Percentiles rank a stretch among this genome's conserved stretches.
Evolutionary conservation across 2,797 vertebrate species (phyloP).

Genomic region (Smutsia gigantea): DNA sequence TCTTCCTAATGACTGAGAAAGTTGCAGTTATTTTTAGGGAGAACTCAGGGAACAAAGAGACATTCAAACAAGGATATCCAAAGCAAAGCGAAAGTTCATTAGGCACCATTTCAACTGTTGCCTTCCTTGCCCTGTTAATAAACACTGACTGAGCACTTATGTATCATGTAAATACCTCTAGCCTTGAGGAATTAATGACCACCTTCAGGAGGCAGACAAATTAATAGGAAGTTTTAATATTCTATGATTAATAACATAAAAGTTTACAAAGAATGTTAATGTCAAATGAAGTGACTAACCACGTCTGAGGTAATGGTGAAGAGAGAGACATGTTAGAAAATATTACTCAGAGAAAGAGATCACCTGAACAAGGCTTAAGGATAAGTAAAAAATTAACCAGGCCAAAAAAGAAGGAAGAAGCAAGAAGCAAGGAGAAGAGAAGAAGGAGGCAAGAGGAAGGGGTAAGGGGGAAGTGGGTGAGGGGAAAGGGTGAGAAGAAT

Average conservation of each 20-base stretch:
- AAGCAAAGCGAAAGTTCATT: slow-evolving; percentile 16
- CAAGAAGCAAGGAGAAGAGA: not conserved
- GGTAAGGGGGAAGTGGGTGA: not conserved
- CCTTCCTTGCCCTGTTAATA: not conserved
- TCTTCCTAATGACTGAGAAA: not conserved
- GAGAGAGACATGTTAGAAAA: not conserved
- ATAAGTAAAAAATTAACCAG: not conserved
- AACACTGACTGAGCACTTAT: not conserved
- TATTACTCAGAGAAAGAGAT: not conserved
- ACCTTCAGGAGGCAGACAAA: not conserved
- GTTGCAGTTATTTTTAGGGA: not conserved
- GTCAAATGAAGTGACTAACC: not conserved
- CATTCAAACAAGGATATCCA: not conserved
- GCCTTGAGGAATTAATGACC: not conserved
- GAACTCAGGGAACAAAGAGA: not conserved
- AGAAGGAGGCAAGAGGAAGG: not conserved
- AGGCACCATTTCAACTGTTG: not conserved
- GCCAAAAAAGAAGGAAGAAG: not conserved
- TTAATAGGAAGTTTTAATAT: not conserved
- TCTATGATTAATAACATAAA: not conserved
- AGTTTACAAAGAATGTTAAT: slow-evolving; percentile 7
- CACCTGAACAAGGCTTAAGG: not conserved
- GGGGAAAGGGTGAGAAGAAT: too few species aligned
- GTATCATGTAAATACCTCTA: not conserved
- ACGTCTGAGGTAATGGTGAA: not conserved